Conservation (phyloP, 2,888 invertebrate species). For the Acleris laterana region DNA sequence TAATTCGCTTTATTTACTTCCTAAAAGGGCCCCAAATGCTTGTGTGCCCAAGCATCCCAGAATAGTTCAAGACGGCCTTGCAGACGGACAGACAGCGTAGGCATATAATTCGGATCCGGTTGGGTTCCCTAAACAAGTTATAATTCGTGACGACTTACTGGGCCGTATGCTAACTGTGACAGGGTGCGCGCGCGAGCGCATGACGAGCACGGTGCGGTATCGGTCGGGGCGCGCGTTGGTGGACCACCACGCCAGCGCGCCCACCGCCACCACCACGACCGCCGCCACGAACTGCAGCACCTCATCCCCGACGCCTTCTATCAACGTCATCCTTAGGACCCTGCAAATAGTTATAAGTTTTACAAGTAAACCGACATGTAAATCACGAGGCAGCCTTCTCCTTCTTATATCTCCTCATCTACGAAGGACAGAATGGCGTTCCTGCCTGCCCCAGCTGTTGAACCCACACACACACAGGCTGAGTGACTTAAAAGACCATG, state of each 20-base stretch:
- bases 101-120: too few relatives aligned
- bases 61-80: too few relatives aligned
- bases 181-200: slow-evolving; percentile 73
- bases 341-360: slow-evolving; percentile 26
- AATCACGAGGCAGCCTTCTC: neutral
- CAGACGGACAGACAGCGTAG: too few relatives aligned
- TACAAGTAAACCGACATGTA: neutral
- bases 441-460: too few relatives aligned
- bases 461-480: too few relatives aligned
- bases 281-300: slow-evolving; percentile 89
- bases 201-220: slow-evolving; percentile 88
- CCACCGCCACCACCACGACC: slow-evolving; percentile 80
- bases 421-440: too few relatives aligned
- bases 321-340: slow-evolving; percentile 86
- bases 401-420: too few relatives aligned
- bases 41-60: too few relatives aligned
- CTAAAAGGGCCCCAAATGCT: too few relatives aligned
- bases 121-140: too few relatives aligned
- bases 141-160: slow-evolving; percentile 50
- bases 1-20: too few relatives aligned
- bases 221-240: slow-evolving; percentile 88
- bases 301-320: slow-evolving; percentile 94
- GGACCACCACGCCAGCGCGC: slow-evolving; percentile 91
- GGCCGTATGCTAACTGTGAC: slow-evolving; percentile 71
- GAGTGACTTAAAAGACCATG: too few relatives aligned